Evolutionary conservation across 2,113 vertebrate species (phyloP).

Genomic region (Melanotaenia duboulayi): DNA sequence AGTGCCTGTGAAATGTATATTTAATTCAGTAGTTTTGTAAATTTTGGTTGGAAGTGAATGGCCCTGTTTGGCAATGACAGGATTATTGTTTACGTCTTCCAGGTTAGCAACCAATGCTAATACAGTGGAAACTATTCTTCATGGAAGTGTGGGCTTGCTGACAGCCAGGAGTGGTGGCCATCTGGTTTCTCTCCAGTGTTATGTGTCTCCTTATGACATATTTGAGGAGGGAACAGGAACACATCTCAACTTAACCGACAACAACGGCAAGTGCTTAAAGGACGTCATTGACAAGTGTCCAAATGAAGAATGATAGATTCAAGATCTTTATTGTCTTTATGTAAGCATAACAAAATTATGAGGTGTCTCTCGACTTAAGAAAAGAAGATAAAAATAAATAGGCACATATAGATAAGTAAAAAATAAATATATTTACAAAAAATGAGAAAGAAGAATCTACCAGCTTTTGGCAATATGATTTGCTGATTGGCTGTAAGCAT

Average conservation of each 20-base stretch:
- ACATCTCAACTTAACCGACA: constrained; percentile 88
- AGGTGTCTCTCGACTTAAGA: too few relatives aligned
- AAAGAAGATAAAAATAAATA: too few relatives aligned
- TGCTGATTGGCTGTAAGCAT: neutral
- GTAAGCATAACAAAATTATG: too few relatives aligned
- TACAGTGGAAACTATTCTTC: constrained; percentile 94
- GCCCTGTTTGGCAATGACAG: neutral
- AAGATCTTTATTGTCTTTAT: too few relatives aligned
- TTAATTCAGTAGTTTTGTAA: neutral
- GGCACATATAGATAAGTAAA: too few relatives aligned
- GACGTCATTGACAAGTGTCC: neutral
- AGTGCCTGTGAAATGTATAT: neutral
- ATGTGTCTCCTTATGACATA: constrained; percentile 94
- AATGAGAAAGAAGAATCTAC: too few relatives aligned
- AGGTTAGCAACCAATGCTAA: constrained; percentile 96
- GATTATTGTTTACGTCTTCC: constrained; percentile 38
- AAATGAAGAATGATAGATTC: neutral
- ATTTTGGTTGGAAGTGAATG: neutral
- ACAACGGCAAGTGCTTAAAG: constrained; percentile 74
- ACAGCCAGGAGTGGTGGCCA: constrained; percentile 94
- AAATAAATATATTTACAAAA: too few relatives aligned
- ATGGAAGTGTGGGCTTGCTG: constrained; percentile 93
- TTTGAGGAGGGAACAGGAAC: constrained; percentile 90
- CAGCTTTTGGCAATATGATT: neutral
- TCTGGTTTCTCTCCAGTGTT: constrained; percentile 96